Evolutionary conservation across 2,888 invertebrate species (phyloP).

Genomic region (Neoaliturus tenellus): DNA sequence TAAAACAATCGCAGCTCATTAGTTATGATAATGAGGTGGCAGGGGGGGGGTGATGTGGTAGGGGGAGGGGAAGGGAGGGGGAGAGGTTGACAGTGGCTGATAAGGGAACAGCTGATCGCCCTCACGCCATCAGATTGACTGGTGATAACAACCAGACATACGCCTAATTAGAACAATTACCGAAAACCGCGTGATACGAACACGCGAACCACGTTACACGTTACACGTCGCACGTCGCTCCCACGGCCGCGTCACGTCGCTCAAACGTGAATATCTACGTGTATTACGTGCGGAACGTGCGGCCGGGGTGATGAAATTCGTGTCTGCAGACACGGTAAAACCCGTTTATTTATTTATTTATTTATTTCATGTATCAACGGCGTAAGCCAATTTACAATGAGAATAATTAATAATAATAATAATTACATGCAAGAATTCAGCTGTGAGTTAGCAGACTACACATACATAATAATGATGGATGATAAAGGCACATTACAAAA

Average conservation of each 20-base stretch:
- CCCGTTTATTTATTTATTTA: too few species aligned
- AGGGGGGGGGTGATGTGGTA: neutral
- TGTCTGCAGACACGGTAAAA: too few species aligned
- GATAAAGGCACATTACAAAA: too few species aligned
- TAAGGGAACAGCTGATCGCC: constrained; percentile 10
- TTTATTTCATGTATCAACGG: too few species aligned
- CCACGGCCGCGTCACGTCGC: too few species aligned
- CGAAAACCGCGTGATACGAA: neutral
- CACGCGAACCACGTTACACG: neutral
- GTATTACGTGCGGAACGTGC: neutral
- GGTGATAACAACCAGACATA: neutral
- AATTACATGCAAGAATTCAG: too few species aligned
- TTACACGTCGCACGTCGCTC: too few species aligned
- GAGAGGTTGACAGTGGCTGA: constrained; percentile 30
- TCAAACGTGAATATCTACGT: neutral
- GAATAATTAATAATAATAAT: too few species aligned
- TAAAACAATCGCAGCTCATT: constrained; percentile 18
- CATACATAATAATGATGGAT: too few species aligned
- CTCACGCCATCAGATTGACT: constrained; percentile 16
- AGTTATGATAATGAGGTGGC: constrained; percentile 14
- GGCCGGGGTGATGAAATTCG: too few species aligned
- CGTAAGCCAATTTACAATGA: too few species aligned
- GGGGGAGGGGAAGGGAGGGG: neutral
- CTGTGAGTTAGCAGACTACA: too few species aligned
- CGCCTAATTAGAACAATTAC: constrained; percentile 35